Conservation (phyloP, 2,888 invertebrate species). For the Sarcophaga subvicina region DNA sequence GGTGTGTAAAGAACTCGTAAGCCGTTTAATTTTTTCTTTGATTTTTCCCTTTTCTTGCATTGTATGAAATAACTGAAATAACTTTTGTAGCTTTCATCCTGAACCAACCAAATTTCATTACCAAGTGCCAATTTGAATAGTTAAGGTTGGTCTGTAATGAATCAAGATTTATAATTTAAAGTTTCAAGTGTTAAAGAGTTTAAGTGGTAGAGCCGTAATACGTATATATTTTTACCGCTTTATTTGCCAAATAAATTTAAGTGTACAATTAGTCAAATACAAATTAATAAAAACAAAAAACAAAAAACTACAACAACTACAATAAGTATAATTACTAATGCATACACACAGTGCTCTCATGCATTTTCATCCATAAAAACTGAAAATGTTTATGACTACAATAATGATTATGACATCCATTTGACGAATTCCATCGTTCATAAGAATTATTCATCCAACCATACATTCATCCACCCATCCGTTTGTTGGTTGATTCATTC, state of each 20-base stretch:
- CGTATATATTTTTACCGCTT: conserved; percentile 8
- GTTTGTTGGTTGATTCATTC: background rate
- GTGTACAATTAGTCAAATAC: conserved; percentile 1
- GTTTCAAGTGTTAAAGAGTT: conserved; percentile 39
- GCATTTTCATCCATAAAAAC: background rate
- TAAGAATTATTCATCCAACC: conserved; percentile 3
- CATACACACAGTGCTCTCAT: background rate
- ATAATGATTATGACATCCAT: background rate
- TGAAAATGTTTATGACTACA: background rate
- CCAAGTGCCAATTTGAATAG: too few species aligned
- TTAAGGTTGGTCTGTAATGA: too few species aligned
- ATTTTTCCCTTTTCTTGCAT: too few species aligned
- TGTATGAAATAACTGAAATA: too few species aligned
- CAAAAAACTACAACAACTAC: background rate
- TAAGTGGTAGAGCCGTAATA: conserved; percentile 34
- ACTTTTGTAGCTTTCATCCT: too few species aligned
- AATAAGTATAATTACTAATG: background rate
- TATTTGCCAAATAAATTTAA: conserved; percentile 42
- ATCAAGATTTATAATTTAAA: background rate
- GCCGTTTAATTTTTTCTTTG: too few species aligned
- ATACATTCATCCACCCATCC: background rate
- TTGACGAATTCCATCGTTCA: background rate
- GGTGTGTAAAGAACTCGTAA: too few species aligned
- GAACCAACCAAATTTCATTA: too few species aligned
- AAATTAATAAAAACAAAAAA: background rate